These are phyloP conservation scores for Molorchus minor DNA, from an alignment of 2,888 invertebrate genomes.

Conservation along the genomic window DNA sequence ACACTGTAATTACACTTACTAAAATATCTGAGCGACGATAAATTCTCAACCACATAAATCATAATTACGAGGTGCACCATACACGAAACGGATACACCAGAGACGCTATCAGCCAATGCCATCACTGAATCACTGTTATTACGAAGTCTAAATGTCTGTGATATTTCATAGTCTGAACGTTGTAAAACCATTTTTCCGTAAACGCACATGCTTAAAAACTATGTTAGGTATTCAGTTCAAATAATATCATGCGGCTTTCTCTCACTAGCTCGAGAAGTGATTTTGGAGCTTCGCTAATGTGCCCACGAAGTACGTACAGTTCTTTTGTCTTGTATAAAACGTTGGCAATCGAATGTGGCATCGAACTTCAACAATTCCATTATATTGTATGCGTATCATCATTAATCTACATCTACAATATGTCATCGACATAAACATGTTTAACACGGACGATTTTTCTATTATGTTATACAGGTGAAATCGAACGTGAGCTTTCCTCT, in stretches of 20 bases:
- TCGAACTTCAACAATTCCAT: slow-evolving; percentile 3
- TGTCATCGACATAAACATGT: no score
- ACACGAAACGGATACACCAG: not conserved
- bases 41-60: not conserved
- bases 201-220: slow-evolving; percentile 22
- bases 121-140: not conserved
- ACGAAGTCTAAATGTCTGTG: slow-evolving; percentile 1
- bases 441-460: no score
- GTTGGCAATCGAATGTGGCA: not conserved
- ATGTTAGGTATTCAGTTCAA: slow-evolving; percentile 25
- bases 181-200: not conserved
- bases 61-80: not conserved
- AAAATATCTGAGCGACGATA: no score
- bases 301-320: slow-evolving; percentile 19
- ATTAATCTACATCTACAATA: no score
- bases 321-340: slow-evolving; percentile 29
- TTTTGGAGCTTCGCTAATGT: slow-evolving; percentile 26
- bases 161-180: not conserved
- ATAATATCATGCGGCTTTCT: slow-evolving; percentile 14
- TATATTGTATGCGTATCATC: slow-evolving; percentile 2
- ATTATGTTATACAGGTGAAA: no score
- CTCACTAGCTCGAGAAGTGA: slow-evolving; percentile 24
- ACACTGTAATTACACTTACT: no score
- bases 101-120: not conserved
- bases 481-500: no score